Evolutionary conservation across 2,797 vertebrate genomes (phyloP).

Genomic region (Paratrypauchen microcephalus): DNA sequence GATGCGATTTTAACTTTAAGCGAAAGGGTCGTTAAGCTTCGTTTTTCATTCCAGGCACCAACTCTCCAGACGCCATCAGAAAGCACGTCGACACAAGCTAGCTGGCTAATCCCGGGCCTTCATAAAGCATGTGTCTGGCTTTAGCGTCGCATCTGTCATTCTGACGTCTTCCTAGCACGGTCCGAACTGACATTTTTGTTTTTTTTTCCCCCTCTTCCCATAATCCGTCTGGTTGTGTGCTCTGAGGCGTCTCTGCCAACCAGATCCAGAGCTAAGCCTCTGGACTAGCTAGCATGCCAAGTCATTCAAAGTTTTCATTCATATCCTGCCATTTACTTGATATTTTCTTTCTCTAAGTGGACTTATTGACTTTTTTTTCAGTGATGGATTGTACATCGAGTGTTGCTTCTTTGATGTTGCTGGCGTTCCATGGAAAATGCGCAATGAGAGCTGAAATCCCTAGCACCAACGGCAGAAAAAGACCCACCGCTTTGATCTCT

Average conservation of each 20-base stretch:
- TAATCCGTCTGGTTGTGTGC: constrained; percentile 73
- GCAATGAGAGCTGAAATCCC: constrained; percentile 65
- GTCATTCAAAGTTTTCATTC: constrained; percentile 61
- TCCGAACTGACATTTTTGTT: constrained; percentile 50
- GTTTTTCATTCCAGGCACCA: constrained; percentile 28
- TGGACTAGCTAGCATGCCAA: constrained; percentile 59
- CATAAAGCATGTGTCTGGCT: constrained; percentile 69
- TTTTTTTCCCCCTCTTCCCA: constrained; percentile 11
- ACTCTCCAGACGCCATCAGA: constrained; percentile 40
- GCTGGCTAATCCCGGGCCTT: constrained; percentile 69
- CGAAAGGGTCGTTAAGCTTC: background rate
- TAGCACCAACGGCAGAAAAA: constrained; percentile 64
- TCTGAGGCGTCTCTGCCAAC: constrained; percentile 61
- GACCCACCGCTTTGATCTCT: constrained; percentile 76
- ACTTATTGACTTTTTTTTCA: constrained; percentile 57
- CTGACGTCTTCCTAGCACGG: constrained; percentile 58
- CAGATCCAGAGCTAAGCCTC: constrained; percentile 67
- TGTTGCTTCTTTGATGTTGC: constrained; percentile 69
- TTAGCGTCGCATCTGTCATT: constrained; percentile 68
- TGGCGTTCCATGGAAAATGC: constrained; percentile 49
- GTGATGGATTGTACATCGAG: constrained; percentile 52
- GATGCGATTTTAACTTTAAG: constrained; percentile 13
- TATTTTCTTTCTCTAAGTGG: constrained; percentile 32
- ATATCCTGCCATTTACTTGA: constrained; percentile 44
- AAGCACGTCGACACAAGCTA: constrained; percentile 35